Conservation (phyloP, 2,888 invertebrate genomes). For the Cerceris ruficornis region DNA sequence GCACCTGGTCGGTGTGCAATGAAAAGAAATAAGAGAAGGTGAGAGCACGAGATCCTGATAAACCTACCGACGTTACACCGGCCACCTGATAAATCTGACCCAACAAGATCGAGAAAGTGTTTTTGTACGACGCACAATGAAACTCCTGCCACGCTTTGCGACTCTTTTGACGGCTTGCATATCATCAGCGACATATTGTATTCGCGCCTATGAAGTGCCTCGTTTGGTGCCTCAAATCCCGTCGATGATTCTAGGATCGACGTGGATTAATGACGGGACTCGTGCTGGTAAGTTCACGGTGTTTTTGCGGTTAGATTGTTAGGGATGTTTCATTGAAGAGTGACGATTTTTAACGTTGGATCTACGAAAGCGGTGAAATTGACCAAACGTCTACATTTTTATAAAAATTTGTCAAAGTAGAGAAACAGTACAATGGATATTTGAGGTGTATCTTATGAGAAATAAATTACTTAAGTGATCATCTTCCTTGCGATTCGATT, state of each 20-base stretch:
- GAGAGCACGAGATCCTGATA: slow-evolving; percentile 61
- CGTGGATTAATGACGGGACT: background rate
- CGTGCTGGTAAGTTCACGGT: background rate
- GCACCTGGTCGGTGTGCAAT: slow-evolving; percentile 43
- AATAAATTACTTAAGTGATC: no score
- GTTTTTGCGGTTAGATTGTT: no score
- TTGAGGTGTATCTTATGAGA: no score
- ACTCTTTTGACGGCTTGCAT: background rate
- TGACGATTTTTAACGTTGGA: no score
- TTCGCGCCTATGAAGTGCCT: slow-evolving; percentile 1
- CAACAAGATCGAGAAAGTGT: slow-evolving; percentile 26
- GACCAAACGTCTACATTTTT: no score
- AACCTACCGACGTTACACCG: slow-evolving; percentile 38
- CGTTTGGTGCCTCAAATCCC: background rate
- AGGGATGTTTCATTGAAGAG: no score
- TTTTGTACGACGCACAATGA: slow-evolving; percentile 9
- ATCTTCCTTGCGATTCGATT: no score
- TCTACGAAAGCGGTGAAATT: no score
- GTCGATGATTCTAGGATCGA: slow-evolving; percentile 14
- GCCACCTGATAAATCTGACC: slow-evolving; percentile 41
- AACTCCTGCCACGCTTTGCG: background rate
- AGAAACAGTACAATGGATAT: no score
- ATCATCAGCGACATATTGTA: slow-evolving; percentile 6
- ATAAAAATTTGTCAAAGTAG: no score
- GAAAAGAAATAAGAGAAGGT: slow-evolving; percentile 40